These are phyloP conservation scores for Dynastes tityus DNA, from an alignment of 2,888 invertebrate species.

Conservation along the genomic window DNA sequence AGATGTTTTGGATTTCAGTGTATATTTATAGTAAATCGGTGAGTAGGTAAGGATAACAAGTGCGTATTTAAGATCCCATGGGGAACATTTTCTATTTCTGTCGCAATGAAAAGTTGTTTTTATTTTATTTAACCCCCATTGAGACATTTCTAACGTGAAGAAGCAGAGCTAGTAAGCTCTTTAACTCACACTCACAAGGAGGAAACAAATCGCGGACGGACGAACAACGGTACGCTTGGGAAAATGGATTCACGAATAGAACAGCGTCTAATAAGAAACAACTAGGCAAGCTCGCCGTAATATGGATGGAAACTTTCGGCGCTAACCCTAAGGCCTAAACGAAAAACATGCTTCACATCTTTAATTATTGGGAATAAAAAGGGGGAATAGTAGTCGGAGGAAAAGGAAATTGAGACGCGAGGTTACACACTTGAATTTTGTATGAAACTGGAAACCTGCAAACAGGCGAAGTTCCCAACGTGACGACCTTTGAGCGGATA, in stretches of 20 bases:
- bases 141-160: slow-evolving; percentile 55
- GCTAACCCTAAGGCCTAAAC: slow-evolving; percentile 26
- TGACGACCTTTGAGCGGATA: slow-evolving; percentile 56
- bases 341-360: slow-evolving; percentile 53
- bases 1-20: no score
- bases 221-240: slow-evolving; percentile 55
- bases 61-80: slow-evolving; percentile 47
- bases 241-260: slow-evolving; percentile 51
- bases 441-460: slow-evolving; percentile 59
- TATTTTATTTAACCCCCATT: slow-evolving; percentile 63
- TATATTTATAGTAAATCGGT: slow-evolving; percentile 13
- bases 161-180: slow-evolving; percentile 58
- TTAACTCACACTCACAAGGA: slow-evolving; percentile 57
- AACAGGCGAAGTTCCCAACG: slow-evolving; percentile 56
- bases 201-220: slow-evolving; percentile 55
- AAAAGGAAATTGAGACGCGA: slow-evolving; percentile 23
- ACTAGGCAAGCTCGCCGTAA: slow-evolving; percentile 18
- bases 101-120: slow-evolving; percentile 64
- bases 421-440: slow-evolving; percentile 56
- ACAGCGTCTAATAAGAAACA: slow-evolving; percentile 45
- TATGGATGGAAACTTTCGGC: slow-evolving; percentile 4
- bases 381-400: slow-evolving; percentile 54
- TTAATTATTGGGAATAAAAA: slow-evolving; percentile 56
- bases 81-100: slow-evolving; percentile 61
- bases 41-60: slow-evolving; percentile 33